Evolutionary conservation across 2,888 invertebrate genomes (phyloP).

Genomic region (Bimastos eiseni): DNA sequence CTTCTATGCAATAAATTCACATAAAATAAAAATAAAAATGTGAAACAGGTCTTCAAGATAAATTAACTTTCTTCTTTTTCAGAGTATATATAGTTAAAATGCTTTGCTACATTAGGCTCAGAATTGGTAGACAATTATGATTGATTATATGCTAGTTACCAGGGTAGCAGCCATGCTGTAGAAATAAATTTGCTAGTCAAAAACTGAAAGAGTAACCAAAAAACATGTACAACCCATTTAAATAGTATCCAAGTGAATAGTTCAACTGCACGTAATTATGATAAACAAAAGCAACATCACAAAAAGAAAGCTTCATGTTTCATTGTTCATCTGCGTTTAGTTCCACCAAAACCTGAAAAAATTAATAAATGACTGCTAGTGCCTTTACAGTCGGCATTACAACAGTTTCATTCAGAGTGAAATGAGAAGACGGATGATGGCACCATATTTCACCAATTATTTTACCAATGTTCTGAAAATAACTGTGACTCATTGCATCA

Average conservation of each 20-base stretch:
- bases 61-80: background rate
- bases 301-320: background rate
- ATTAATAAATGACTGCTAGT: no score
- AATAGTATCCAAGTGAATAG: background rate
- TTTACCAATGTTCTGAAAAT: background rate
- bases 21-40: background rate
- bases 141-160: background rate
- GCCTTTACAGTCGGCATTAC: background rate
- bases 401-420: background rate
- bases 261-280: background rate
- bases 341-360: constrained; percentile 32
- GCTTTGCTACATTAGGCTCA: background rate
- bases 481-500: no score
- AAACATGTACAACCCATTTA: background rate
- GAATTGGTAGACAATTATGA: background rate
- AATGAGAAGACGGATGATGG: background rate
- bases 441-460: background rate
- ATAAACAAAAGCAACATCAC: background rate
- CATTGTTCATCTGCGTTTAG: constrained; percentile 30
- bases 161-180: background rate
- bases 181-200: background rate
- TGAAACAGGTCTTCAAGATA: background rate
- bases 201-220: background rate
- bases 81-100: background rate
- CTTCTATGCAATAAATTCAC: background rate